Percentiles rank a stretch among this genome's conserved stretches.
phyloP scores from a whole-genome alignment of 1,140 invertebrate genomes.

The Nephotettix cincticeps region DNA sequence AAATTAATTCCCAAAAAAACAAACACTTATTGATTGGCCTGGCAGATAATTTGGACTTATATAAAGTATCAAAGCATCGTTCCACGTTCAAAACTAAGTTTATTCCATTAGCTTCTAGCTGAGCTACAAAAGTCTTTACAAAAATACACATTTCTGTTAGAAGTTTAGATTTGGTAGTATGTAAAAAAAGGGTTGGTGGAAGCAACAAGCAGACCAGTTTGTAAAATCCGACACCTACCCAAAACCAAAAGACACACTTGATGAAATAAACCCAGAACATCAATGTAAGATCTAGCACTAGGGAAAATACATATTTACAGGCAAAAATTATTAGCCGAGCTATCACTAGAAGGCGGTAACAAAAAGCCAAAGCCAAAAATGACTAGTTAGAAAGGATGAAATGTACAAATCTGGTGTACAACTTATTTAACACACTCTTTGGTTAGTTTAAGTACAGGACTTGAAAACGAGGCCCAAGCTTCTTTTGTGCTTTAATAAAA shows the following conservation, averaged over 20 bases:
- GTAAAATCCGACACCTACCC: too few relatives aligned
- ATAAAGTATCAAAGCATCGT: background rate
- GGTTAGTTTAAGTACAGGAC: conserved; percentile 13
- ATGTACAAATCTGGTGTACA: background rate
- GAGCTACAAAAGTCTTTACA: background rate
- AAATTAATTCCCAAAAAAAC: too few relatives aligned
- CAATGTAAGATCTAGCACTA: too few relatives aligned
- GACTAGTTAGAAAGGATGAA: conserved; percentile 9
- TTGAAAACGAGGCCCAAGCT: background rate
- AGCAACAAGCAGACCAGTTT: background rate
- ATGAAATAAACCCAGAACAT: too few relatives aligned
- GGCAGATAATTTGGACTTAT: background rate
- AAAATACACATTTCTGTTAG: background rate
- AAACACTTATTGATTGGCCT: too few relatives aligned
- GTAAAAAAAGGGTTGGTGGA: background rate
- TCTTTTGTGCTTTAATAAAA: background rate
- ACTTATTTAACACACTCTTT: conserved; percentile 1
- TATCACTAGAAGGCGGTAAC: conserved; percentile 4
- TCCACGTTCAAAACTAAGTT: background rate
- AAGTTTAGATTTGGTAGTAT: background rate
- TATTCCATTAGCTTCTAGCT: background rate
- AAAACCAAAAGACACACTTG: too few relatives aligned
- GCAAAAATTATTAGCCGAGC: too few relatives aligned
- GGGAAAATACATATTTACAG: too few relatives aligned
- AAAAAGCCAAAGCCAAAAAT: background rate